Base-by-base conservation (phyloP, 2,113 vertebrate species). In the Chloropsis cyanopogon region DNA sequence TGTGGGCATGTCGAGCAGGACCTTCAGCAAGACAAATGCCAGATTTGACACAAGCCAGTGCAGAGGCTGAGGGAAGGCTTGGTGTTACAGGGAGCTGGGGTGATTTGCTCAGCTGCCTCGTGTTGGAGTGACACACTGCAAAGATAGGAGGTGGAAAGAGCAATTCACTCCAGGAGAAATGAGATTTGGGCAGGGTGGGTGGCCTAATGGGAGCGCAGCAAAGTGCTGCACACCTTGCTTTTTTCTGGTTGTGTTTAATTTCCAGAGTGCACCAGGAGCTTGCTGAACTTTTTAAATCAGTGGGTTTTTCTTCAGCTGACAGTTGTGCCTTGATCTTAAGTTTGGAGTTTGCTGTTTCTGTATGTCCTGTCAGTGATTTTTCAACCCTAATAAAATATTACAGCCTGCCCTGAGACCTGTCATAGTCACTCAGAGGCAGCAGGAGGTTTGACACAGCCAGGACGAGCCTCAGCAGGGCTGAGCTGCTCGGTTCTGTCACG, bases 171-270 rank as follows among this genome's bases (percentile, higher is more conserved):
- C 7, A 14, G 54, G 64, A 93, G 68, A 59, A 75, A 57, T 75
- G 52, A 46, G 78, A 66, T 83, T 83, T 90, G 10, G 5, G 86
- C 68, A 94, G 52, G 88, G 92, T 94, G 80, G 91, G 92, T 3
- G 76, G 96, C 68, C 90, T 92, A 78, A 83, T 66, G 91, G 90
- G 80, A 94, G 64, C 86, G 52, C 80, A 84, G 88, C 42, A 82
- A 57, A 69, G 54, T 37, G 68, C 29, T 83, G 69, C 54, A 47
- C 91, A 93, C 68, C 86, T 97, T 78, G 82, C 76, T 86, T 75
- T 18, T 52, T 63, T 42, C 86, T 90, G 72, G 14, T 29, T 81
- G 3, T 73, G 20, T 92, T 94, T 92, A 59, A 86, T 93, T 88
- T 96, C 65, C 61, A 90, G 52, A 65, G 41, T 31, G 60, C 59